Evolutionary conservation across 2,113 vertebrate species (phyloP), one percentile per base, ranked within the genome.

Genomic region (Peromyscus californicus): DNA sequence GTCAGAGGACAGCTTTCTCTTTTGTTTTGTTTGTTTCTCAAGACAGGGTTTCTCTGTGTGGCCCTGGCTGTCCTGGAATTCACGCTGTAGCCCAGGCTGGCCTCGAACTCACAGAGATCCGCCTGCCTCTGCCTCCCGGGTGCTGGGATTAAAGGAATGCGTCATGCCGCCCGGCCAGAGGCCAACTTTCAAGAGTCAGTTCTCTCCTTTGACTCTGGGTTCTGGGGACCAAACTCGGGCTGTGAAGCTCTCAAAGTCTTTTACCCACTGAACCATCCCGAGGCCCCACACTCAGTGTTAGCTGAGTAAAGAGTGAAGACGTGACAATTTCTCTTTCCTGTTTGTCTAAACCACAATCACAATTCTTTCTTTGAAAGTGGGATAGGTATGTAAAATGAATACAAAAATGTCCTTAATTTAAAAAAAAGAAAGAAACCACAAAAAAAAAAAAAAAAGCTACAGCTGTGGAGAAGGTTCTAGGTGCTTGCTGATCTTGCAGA

Each of bases 261-360:
- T n/a, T n/a, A 72, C 36, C 36, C 17, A 36, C 70, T 21, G 17
- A 21, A 17, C n/a, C 39, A 39, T 42, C 21, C 21, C 21, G 10
- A 42, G 72, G 22, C 39, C 72, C 10, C 21, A 42, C 29, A 11
- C 36, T 75, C 24, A 15, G 26, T 59, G 36, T 90, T 67, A 39
- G 15, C 61, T 76, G 70, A 80, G 63, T 67, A 45, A n/a, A 45
- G 80, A 69, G 21, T 39, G 57, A 69, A 93, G 69, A 91, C 92
- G 51, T 82, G 70, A 54, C 12, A 76, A 69, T 63, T 29, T 54
- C 26, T 85, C 54, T 45, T 61, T 72, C 54, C 76, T 69, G 33
- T 86, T 80, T 94, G 31, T 80, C 70, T 86, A 31, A 93, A 67
- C 91, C 48, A 31, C 67, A 42, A 45, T 92, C 79, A 36, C 39